These are phyloP conservation scores for Leucopsar rothschildi DNA, from an alignment of 2,113 vertebrate species.

Conservation along the genomic window DNA sequence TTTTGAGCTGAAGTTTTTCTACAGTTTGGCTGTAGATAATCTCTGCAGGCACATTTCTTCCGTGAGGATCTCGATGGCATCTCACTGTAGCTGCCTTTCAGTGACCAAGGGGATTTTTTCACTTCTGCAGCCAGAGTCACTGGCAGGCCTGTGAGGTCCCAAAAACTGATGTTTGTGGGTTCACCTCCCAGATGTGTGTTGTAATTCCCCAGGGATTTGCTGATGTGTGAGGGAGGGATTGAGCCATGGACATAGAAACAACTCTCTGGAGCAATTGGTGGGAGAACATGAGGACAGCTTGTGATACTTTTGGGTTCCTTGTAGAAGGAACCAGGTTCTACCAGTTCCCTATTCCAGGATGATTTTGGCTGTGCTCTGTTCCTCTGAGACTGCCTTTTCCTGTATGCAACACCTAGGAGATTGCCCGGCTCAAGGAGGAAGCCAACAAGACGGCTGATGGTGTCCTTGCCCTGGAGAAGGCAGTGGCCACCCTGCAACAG, in stretches of 20 bases:
- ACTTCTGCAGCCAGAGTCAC: neutral
- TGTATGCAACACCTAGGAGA: constrained; percentile 56
- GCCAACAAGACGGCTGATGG: constrained; percentile 75
- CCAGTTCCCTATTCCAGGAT: neutral
- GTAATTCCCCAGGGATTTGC: neutral
- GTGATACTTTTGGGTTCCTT: neutral
- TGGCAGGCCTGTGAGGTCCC: neutral
- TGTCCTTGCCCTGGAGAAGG: constrained; percentile 72
- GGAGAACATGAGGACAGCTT: neutral
- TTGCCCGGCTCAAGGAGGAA: constrained; percentile 63
- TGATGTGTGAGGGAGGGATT: neutral
- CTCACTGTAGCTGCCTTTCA: neutral
- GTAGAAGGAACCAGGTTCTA: neutral
- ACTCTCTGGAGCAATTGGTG: neutral
- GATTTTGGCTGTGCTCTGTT: neutral
- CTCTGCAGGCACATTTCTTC: neutral
- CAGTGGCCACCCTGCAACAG: constrained; percentile 48
- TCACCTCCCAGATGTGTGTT: neutral
- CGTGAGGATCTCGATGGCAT: neutral
- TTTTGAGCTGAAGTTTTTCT: neutral
- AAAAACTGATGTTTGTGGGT: neutral
- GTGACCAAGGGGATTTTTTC: neutral
- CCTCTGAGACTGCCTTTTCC: neutral
- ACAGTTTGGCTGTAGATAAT: neutral
- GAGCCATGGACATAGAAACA: neutral